These are phyloP conservation scores for Coccyzus lansbergi DNA, from an alignment of 2,797 vertebrate genomes.

Conservation along the genomic window DNA sequence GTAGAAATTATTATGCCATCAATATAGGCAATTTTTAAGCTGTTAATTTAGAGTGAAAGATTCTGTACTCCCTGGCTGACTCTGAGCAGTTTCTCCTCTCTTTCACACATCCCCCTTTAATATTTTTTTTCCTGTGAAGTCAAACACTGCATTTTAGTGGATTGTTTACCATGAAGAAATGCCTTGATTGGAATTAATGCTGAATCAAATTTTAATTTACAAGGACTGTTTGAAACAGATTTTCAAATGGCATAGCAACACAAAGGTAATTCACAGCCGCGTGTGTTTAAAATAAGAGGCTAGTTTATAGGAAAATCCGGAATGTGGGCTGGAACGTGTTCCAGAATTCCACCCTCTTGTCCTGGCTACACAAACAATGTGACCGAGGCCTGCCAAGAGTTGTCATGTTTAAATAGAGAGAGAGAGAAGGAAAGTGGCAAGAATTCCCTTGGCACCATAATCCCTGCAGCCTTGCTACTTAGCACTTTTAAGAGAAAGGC, in stretches of 20 bases:
- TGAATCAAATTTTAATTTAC: constrained; percentile 49
- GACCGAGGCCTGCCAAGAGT: constrained; percentile 62
- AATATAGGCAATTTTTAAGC: background rate
- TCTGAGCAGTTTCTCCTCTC: background rate
- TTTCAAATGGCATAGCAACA: constrained; percentile 58
- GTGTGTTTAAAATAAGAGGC: constrained; percentile 65
- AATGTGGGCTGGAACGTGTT: constrained; percentile 67
- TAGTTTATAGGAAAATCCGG: constrained; percentile 70
- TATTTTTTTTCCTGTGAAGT: background rate
- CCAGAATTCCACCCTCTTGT: constrained; percentile 71
- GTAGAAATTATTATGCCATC: background rate
- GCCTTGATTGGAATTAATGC: background rate
- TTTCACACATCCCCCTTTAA: background rate
- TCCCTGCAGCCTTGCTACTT: constrained; percentile 48
- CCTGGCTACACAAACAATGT: constrained; percentile 71
- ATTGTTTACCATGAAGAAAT: constrained; percentile 43
- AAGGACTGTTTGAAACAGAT: constrained; percentile 34
- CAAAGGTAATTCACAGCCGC: constrained; percentile 62
- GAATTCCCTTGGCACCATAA: constrained; percentile 55
- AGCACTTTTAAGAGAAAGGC: constrained; percentile 27
- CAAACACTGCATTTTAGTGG: background rate
- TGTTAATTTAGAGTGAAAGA: background rate
- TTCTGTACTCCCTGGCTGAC: background rate
- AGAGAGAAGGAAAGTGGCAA: constrained; percentile 62
- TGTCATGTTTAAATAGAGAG: constrained; percentile 60